Conservation (phyloP, 2,113 vertebrate genomes). For the Raphicerus campestris region DNA sequence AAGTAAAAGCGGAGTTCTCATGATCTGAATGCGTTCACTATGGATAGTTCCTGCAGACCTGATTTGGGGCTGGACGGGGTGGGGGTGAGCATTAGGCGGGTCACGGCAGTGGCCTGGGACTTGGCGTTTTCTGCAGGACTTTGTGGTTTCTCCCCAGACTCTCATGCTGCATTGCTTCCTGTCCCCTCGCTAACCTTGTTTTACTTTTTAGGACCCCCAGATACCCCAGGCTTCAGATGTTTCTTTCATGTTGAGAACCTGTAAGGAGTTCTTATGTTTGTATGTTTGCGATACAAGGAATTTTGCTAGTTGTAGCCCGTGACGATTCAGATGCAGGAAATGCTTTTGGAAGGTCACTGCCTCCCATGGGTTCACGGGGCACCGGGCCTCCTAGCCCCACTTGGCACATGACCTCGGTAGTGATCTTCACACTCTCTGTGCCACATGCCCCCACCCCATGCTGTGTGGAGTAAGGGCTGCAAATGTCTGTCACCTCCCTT, state of each 20-base stretch:
- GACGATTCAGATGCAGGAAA: neutral
- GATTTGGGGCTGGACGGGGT: neutral
- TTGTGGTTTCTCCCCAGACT: neutral
- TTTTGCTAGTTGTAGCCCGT: neutral
- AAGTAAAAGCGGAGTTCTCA: neutral
- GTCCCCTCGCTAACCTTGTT: neutral
- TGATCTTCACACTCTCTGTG: neutral
- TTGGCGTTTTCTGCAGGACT: neutral
- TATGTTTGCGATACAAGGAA: neutral
- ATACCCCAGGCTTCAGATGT: neutral
- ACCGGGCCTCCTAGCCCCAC: neutral
- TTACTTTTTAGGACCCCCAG: neutral
- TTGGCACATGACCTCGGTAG: neutral
- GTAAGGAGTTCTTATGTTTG: neutral
- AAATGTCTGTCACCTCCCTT: neutral
- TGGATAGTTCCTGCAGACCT: neutral
- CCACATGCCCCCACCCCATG: rapidly evolving
- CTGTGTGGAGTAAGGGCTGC: neutral
- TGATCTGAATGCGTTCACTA: neutral
- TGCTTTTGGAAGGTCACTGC: neutral
- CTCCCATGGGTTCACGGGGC: neutral
- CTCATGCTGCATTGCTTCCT: neutral
- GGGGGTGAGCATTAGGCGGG: neutral
- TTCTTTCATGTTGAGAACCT: neutral
- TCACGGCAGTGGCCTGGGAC: neutral